These are phyloP conservation scores for Torymus tubicola DNA, from an alignment of 2,888 invertebrate species.

Conservation along the genomic window DNA sequence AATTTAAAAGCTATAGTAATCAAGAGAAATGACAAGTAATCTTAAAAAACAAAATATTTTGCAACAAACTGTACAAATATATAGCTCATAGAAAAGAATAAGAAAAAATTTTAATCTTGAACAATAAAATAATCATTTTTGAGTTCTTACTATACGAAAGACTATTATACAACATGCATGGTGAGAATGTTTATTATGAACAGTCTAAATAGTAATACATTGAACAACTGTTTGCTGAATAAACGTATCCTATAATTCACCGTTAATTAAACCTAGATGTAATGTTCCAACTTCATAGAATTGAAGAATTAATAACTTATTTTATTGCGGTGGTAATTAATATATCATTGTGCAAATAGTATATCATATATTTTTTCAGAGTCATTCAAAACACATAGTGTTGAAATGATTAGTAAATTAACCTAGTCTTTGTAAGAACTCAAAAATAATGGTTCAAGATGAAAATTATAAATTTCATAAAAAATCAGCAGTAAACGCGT, in stretches of 20 bases:
- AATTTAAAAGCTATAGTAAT: slow-evolving; percentile 26
- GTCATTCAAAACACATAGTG: slow-evolving; percentile 23
- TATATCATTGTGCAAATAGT: neutral
- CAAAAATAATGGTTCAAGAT: slow-evolving; percentile 14
- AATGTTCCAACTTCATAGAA: slow-evolving; percentile 26
- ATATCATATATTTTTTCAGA: neutral
- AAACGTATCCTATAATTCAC: neutral
- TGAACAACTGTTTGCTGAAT: too few species aligned
- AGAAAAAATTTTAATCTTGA: neutral
- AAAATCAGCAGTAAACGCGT: too few species aligned
- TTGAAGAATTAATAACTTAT: slow-evolving; percentile 24
- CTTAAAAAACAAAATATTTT: slow-evolving; percentile 43
- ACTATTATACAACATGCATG: neutral
- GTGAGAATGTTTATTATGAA: too few species aligned
- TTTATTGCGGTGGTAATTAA: slow-evolving; percentile 9
- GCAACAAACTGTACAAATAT: slow-evolving; percentile 33
- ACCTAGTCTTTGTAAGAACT: slow-evolving; percentile 6
- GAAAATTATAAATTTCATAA: slow-evolving; percentile 18
- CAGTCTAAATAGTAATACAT: too few species aligned
- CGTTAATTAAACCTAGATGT: slow-evolving; percentile 5
- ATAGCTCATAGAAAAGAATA: slow-evolving; percentile 20
- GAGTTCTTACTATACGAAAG: neutral
- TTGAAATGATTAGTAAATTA: slow-evolving; percentile 15
- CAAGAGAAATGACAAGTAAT: slow-evolving; percentile 16
- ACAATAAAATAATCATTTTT: slow-evolving; percentile 24